phyloP scores from a whole-genome alignment of 2,888 invertebrate species.

The Hypselothyrea guttata region DNA sequence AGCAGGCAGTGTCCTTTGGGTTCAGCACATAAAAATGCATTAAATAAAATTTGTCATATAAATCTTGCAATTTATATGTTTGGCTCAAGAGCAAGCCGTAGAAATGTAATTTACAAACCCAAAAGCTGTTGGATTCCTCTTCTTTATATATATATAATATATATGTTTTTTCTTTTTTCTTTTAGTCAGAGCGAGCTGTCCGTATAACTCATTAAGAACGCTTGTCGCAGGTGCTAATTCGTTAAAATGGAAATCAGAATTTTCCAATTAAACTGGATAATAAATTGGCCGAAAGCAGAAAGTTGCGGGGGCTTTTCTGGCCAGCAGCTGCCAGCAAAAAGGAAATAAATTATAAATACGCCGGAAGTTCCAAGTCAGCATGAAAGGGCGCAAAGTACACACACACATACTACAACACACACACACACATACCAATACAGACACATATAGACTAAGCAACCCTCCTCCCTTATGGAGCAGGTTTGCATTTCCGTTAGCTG shows the following conservation, averaged over 20 bases:
- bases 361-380: slow-evolving; percentile 79
- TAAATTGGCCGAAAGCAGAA: slow-evolving; percentile 60
- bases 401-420: slow-evolving; percentile 3
- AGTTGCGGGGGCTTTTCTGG: slow-evolving; percentile 33
- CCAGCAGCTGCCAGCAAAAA: slow-evolving; percentile 67
- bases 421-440: not conserved
- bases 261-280: slow-evolving; percentile 78
- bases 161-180: slow-evolving; percentile 31
- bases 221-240: slow-evolving; percentile 77
- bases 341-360: slow-evolving; percentile 77
- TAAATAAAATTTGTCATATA: slow-evolving; percentile 77
- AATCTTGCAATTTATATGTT: slow-evolving; percentile 78
- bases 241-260: slow-evolving; percentile 77
- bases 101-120: slow-evolving; percentile 74
- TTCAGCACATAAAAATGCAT: slow-evolving; percentile 70
- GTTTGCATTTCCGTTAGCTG: slow-evolving; percentile 76
- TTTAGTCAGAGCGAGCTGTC: slow-evolving; percentile 53
- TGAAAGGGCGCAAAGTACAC: slow-evolving; percentile 66
- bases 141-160: not conserved
- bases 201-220: slow-evolving; percentile 72
- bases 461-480: slow-evolving; percentile 41
- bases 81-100: slow-evolving; percentile 44
- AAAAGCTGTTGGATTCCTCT: slow-evolving; percentile 55
- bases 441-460: slow-evolving; percentile 16
- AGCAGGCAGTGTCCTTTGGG: slow-evolving; percentile 36